Base-by-base conservation (phyloP, 2,888 invertebrate genomes). In the Drosophila borealis region DNA sequence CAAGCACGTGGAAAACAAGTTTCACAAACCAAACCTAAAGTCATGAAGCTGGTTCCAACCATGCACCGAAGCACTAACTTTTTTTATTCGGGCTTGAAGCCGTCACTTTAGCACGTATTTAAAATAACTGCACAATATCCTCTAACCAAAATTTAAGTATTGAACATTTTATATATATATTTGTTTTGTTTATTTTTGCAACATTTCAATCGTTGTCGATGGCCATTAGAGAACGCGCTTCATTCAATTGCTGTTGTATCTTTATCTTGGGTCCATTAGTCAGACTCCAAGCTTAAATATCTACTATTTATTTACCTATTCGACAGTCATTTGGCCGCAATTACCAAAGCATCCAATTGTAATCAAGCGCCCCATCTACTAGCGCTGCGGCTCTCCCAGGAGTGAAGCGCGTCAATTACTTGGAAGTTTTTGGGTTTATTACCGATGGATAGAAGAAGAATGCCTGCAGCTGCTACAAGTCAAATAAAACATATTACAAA, bases 401-500 rank as follows among this genome's bases (percentile, higher is more conserved):
- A 78, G 83, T 64, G 56, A 54, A 57, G 81, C 64, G 87, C 82
- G 78, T 86, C 82, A 86, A 82, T 82, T 86, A 86, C 84, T 73
- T 66, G 63, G 29, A 78, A 79, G 80, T 85, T 85, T 70, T 64
- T 78, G 74, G 78, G 70, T 70, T 77, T 77, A 77, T 77, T 77
- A 66, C 70, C 74, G 70, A 55, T 61, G 69, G 70, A 55, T 70
- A 48, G 74, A 56, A 45, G 50, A 17, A 63, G 64, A 64, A 64
- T 70, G 75, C 79, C 75, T 63, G 78, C 78, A 78, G 78, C 78
- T 78, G 78, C 79, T 78, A 72, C 76, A 77, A 78, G 88, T 84
- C 83, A 84, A 84, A 84, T 84, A 84, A 84, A 84, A 84, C 85
- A 84, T 84, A 84, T 87, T 84, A 84, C 88, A 85, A 82, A 82